Conservation (phyloP, 2,113 vertebrate species). For the Octodon degus region DNA sequence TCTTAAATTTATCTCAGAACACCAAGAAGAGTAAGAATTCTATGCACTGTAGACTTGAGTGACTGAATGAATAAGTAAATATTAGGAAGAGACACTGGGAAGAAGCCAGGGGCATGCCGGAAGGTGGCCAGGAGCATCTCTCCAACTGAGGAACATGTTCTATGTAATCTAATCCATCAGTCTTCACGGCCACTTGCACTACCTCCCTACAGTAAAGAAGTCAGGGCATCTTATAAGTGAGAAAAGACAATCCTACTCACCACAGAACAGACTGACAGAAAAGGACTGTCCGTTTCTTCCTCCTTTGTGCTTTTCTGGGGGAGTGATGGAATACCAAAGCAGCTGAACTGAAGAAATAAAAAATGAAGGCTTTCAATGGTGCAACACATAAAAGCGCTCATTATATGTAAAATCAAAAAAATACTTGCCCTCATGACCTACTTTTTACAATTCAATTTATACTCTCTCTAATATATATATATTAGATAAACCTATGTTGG, state of each 20-base stretch:
- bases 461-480: no score
- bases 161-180: neutral
- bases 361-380: neutral
- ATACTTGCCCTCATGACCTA: no score
- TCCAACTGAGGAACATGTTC: neutral
- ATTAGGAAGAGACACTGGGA: neutral
- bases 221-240: neutral
- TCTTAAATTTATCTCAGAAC: neutral
- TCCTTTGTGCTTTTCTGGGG: neutral
- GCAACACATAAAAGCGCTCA: no score
- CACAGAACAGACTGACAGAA: conserved; percentile 32
- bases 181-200: neutral
- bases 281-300: neutral
- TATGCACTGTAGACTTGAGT: neutral
- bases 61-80: neutral
- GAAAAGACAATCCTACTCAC: conserved; percentile 27
- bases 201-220: neutral
- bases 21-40: neutral
- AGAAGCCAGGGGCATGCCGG: neutral
- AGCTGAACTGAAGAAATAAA: neutral
- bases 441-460: no score
- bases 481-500: no score
- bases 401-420: no score
- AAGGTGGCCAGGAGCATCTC: neutral
- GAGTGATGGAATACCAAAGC: neutral